A percentile compares a stretch with the other conserved stretches of the same genome.
Conservation (phyloP, 2,888 invertebrate genomes). For the Harmothoe impar region DNA sequence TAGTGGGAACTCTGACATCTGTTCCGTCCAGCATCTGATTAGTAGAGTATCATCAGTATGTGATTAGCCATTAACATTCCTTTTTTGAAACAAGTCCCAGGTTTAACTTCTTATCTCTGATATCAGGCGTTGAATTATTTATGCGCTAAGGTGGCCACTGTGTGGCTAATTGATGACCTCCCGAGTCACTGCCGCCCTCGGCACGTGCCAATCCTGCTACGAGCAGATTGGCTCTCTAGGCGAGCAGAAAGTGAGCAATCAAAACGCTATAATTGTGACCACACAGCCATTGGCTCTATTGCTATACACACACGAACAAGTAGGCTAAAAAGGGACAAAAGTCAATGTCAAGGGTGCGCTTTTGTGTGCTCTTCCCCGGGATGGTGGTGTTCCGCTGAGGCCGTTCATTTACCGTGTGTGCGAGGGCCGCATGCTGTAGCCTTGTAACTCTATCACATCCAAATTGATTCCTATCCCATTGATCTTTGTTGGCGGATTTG, state of each 20-base stretch:
- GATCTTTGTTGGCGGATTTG: not conserved
- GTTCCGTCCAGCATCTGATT: too few relatives aligned
- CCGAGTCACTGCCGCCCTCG: not conserved
- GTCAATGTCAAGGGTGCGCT: not conserved
- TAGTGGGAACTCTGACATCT: too few relatives aligned
- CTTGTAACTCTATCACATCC: not conserved
- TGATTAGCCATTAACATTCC: too few relatives aligned
- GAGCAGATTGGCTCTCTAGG: not conserved
- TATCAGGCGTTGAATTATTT: conserved; percentile 8
- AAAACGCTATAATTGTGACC: not conserved
- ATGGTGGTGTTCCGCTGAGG: too few relatives aligned
- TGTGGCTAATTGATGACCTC: not conserved
- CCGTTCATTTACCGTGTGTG: too few relatives aligned
- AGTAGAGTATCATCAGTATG: too few relatives aligned
- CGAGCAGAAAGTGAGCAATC: not conserved
- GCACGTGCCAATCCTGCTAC: not conserved
- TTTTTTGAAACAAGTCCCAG: too few relatives aligned
- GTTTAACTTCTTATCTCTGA: not conserved
- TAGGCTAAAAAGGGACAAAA: not conserved
- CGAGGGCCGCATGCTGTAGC: too few relatives aligned
- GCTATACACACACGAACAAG: not conserved
- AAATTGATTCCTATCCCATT: not conserved
- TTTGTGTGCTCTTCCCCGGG: not conserved
- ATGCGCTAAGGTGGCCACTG: not conserved
- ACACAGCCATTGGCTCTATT: not conserved